A percentile compares a stretch with the other conserved stretches of the same genome.
Evolutionary conservation across 2,797 vertebrate species (phyloP).

Genomic region (Rhincodon typus): DNA sequence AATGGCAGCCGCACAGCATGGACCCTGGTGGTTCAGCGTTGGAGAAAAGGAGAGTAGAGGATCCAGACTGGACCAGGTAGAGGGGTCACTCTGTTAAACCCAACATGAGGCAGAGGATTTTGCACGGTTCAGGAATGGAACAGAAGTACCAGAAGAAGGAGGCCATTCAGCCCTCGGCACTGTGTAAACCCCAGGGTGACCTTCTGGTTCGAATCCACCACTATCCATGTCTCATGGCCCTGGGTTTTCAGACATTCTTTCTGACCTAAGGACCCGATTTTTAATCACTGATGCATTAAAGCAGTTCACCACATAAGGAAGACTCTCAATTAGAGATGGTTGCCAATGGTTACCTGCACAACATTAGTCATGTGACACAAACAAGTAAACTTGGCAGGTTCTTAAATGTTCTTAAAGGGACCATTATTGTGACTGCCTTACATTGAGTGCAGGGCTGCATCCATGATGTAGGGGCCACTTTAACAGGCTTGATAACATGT

Average conservation of each 20-base stretch:
- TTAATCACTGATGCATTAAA: neutral
- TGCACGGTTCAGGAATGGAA: neutral
- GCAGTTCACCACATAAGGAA: neutral
- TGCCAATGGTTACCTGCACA: neutral
- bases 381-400: neutral
- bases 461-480: neutral
- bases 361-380: no score
- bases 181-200: neutral
- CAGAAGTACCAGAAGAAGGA: neutral
- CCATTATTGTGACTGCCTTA: neutral
- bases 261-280: neutral
- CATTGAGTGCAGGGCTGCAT: neutral
- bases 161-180: neutral
- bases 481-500: neutral
- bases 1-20: neutral
- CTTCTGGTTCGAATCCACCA: no score
- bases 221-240: neutral
- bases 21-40: neutral
- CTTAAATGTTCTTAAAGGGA: neutral
- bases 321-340: neutral
- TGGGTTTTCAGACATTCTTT: neutral
- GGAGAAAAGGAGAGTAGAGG: no score
- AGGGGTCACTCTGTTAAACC: neutral
- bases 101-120: neutral
- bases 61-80: neutral